These are phyloP conservation scores for Cinclus mexicanus DNA, from an alignment of 2,113 vertebrate species.

Conservation along the genomic window DNA sequence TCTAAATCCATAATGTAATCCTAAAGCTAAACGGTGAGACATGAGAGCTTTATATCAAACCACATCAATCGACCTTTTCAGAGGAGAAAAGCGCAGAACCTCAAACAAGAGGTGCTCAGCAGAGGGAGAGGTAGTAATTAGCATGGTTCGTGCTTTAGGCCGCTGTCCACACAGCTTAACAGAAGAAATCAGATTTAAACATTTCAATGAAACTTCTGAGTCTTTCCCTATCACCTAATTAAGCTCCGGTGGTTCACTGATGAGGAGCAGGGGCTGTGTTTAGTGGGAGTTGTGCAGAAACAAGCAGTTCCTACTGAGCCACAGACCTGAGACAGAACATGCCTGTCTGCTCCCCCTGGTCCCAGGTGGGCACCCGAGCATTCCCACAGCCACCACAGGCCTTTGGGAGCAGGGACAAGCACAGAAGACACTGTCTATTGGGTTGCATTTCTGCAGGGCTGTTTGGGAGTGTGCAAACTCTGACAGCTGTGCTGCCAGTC, in stretches of 20 bases:
- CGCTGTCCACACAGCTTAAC: not conserved
- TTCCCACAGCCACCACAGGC: accelerated
- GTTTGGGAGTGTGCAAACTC: not conserved
- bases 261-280: accelerated
- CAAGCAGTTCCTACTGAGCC: not conserved
- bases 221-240: not conserved
- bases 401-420: not conserved
- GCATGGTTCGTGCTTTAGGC: not conserved
- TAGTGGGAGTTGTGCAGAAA: not conserved
- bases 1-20: not conserved
- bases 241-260: not conserved
- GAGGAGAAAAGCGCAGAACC: not conserved
- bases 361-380: not conserved
- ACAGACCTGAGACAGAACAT: accelerated
- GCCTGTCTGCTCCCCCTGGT: not conserved
- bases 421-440: not conserved
- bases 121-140: not conserved
- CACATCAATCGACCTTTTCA: not conserved
- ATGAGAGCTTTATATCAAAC: not conserved
- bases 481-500: not conserved
- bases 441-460: not conserved
- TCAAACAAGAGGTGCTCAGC: not conserved
- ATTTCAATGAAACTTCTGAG: not conserved
- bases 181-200: not conserved
- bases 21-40: not conserved